A percentile compares a stretch with the other conserved stretches of the same genome.
phyloP scores from a whole-genome alignment of 2,797 vertebrate genomes.

The Chaetophractus vellerosus region DNA sequence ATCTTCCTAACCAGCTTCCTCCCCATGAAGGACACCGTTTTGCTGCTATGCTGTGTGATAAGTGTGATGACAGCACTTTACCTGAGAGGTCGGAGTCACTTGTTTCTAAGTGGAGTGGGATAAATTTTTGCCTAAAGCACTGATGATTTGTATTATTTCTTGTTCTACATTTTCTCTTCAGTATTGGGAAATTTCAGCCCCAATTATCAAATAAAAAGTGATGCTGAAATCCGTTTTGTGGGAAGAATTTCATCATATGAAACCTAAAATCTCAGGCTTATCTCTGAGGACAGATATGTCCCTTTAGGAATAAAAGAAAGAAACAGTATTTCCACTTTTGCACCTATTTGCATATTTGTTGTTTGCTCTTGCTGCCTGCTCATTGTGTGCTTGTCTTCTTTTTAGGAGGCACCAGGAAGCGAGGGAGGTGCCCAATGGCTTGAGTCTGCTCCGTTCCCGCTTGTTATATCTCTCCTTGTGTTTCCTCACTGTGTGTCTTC shows the following conservation, averaged over 20 bases:
- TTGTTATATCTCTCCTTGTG: no score
- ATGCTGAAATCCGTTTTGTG: conserved; percentile 19
- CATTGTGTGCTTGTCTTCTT: no score
- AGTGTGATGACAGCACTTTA: not conserved
- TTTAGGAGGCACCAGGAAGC: no score
- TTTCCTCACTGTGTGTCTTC: no score
- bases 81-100: not conserved
- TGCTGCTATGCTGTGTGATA: not conserved
- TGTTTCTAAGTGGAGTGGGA: not conserved
- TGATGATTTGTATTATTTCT: not conserved
- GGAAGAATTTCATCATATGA: conserved; percentile 48
- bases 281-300: not conserved
- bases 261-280: conserved; percentile 41
- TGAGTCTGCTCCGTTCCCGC: no score
- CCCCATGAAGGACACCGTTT: accelerated
- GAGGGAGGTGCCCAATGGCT: no score
- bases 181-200: conserved; percentile 46
- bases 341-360: not conserved
- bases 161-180: not conserved
- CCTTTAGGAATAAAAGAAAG: conserved; percentile 59
- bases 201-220: not conserved
- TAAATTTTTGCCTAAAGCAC: conserved; percentile 27
- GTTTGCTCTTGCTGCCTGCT: no score
- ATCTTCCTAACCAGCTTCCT: not conserved
- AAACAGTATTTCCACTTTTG: not conserved